These are phyloP conservation scores for Drosophila pallidifrons DNA, from an alignment of 1,140 invertebrate species.

Conservation along the genomic window DNA sequence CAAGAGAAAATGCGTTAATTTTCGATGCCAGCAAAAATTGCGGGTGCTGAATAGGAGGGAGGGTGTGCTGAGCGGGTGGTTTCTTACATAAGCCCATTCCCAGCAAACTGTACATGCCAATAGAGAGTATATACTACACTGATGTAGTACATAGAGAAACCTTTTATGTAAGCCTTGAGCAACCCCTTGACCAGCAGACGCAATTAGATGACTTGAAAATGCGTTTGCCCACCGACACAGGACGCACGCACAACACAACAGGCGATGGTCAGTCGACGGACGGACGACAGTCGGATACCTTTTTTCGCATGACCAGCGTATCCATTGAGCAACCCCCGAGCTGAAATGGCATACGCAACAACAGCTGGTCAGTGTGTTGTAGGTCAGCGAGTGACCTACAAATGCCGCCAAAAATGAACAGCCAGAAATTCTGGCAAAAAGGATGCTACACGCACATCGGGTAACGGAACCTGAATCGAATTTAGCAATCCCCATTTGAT, in stretches of 20 bases:
- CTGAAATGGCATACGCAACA: constrained; percentile 29
- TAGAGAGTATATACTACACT: constrained; percentile 20
- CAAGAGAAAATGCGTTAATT: constrained; percentile 51
- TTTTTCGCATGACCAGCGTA: constrained; percentile 74
- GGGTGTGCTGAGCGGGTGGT: constrained; percentile 41
- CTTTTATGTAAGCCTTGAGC: constrained; percentile 28
- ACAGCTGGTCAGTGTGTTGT: constrained; percentile 57
- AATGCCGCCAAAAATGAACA: constrained; percentile 74
- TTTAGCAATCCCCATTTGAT: constrained; percentile 37
- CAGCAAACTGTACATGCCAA: neutral
- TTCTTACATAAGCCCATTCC: constrained; percentile 26
- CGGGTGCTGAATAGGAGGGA: constrained; percentile 39
- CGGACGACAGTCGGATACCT: constrained; percentile 45
- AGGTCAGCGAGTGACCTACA: constrained; percentile 55
- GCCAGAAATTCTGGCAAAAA: constrained; percentile 14
- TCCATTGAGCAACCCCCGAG: constrained; percentile 63
- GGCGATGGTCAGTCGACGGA: constrained; percentile 53
- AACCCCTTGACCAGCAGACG: constrained; percentile 65
- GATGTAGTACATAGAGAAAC: constrained; percentile 1
- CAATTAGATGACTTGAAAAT: constrained; percentile 62
- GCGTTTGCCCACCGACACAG: constrained; percentile 22
- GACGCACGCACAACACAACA: constrained; percentile 37
- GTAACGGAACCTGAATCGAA: constrained; percentile 1
- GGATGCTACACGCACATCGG: constrained; percentile 26
- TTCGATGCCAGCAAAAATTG: constrained; percentile 26